phyloP scores from a whole-genome alignment of 2,797 vertebrate genomes.

The Myripristis murdjan region DNA sequence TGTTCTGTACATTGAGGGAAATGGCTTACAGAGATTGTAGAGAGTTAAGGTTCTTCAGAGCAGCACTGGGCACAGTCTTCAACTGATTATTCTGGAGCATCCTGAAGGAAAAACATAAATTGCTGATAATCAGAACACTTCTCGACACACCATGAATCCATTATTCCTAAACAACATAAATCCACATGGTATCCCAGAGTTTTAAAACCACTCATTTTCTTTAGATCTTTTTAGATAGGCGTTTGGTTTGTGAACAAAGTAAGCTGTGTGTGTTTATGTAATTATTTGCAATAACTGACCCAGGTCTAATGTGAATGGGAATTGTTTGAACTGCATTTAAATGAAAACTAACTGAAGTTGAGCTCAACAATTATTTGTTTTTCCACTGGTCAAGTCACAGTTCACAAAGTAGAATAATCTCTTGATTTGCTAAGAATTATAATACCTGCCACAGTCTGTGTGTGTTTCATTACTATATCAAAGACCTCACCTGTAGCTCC shows the following conservation, averaged over 20 bases:
- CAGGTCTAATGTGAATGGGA: slow-evolving; percentile 6
- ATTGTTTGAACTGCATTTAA: slow-evolving; percentile 8
- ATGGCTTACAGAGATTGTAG: slow-evolving; percentile 96
- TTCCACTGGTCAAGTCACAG: slow-evolving; percentile 23
- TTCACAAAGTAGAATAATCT: slow-evolving; percentile 20
- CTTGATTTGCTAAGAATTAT: slow-evolving; percentile 16
- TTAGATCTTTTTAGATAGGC: neutral
- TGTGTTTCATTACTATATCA: slow-evolving; percentile 39
- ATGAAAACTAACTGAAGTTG: no score
- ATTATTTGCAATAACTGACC: slow-evolving; percentile 12
- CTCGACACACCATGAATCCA: neutral
- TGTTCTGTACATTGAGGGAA: neutral
- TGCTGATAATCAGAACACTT: slow-evolving; percentile 13
- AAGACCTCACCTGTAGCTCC: slow-evolving; percentile 56
- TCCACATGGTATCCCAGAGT: neutral
- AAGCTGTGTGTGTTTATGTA: slow-evolving; percentile 4
- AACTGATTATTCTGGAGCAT: slow-evolving; percentile 98
- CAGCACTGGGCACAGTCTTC: slow-evolving; percentile 94
- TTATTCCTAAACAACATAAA: neutral
- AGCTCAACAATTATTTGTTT: slow-evolving; percentile 5
- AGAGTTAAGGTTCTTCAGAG: slow-evolving; percentile 91
- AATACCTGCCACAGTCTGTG: slow-evolving; percentile 17
- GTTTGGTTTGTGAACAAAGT: neutral
- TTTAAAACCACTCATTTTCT: no score
- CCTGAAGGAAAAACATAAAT: slow-evolving; percentile 76